Evolutionary conservation across 2,797 vertebrate species (phyloP).

Genomic region (Poecilia picta): DNA sequence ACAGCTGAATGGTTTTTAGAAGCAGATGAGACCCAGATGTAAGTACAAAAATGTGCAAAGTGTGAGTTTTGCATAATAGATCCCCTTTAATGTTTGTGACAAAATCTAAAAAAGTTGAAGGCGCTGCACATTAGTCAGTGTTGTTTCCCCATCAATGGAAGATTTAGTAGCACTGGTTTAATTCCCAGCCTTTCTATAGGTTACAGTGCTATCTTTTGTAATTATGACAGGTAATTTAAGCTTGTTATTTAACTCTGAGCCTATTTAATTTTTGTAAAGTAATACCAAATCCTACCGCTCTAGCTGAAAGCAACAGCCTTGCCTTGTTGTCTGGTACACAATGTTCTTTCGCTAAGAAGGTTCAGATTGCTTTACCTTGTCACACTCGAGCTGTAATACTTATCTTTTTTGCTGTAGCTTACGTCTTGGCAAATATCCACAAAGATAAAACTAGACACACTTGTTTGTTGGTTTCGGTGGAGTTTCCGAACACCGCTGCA

Average conservation of each 20-base stretch:
- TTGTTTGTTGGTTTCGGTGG: constrained; percentile 82
- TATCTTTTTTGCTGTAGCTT: constrained; percentile 29
- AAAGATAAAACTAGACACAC: constrained; percentile 71
- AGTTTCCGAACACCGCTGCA: constrained; percentile 70
- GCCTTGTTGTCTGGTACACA: background rate
- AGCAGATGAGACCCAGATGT: too few species aligned
- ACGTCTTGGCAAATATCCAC: constrained; percentile 18
- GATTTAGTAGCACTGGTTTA: constrained; percentile 43
- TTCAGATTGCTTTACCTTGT: constrained; percentile 35
- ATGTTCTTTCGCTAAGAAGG: constrained; percentile 4
- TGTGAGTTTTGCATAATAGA: too few species aligned
- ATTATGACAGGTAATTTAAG: constrained; percentile 25
- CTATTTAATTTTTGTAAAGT: constrained; percentile 3
- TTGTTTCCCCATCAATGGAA: constrained; percentile 59
- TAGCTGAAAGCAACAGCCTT: background rate
- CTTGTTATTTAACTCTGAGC: background rate
- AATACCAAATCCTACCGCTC: background rate
- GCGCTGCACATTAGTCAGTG: background rate
- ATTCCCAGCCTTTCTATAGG: constrained; percentile 21
- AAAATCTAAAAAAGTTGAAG: background rate
- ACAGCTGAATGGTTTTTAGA: too few species aligned
- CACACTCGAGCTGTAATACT: constrained; percentile 8
- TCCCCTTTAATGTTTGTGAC: background rate
- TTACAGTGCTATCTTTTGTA: constrained; percentile 17
- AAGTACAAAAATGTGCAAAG: too few species aligned